phyloP scores from a whole-genome alignment of 1,140 invertebrate genomes.

The Dolichoris vasculosae region DNA sequence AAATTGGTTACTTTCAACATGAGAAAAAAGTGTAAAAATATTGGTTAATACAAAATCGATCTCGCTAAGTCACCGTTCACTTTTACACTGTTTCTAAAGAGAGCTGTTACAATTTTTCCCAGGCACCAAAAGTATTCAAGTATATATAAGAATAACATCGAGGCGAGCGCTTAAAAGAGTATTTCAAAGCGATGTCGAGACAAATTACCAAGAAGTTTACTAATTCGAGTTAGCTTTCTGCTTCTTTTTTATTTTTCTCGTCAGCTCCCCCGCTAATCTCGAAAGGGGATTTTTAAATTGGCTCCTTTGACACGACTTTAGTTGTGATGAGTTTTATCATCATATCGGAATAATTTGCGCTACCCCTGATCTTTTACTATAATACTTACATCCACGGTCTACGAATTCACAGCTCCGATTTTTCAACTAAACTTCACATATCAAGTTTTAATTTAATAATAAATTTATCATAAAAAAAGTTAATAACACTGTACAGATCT shows the following conservation, averaged over 20 bases:
- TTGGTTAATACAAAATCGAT: slow-evolving; percentile 37
- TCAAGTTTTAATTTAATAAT: background rate
- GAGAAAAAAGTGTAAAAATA: slow-evolving; percentile 31
- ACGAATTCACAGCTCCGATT: background rate
- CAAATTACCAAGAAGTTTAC: slow-evolving; percentile 71
- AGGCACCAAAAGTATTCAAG: background rate
- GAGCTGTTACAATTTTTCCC: background rate
- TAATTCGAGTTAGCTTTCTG: slow-evolving; percentile 57
- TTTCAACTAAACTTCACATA: background rate
- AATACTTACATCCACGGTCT: background rate
- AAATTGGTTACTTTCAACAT: background rate
- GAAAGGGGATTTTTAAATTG: slow-evolving; percentile 75
- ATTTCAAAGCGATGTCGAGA: slow-evolving; percentile 63
- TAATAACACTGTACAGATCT: background rate
- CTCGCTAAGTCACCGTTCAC: slow-evolving; percentile 38
- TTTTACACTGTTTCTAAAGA: background rate
- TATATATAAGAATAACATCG: slow-evolving; percentile 16
- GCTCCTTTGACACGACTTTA: slow-evolving; percentile 70
- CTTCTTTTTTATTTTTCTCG: slow-evolving; percentile 54
- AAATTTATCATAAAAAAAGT: background rate
- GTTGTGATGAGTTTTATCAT: slow-evolving; percentile 69
- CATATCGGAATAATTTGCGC: slow-evolving; percentile 72
- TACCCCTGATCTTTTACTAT: background rate
- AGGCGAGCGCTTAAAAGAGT: slow-evolving; percentile 61
- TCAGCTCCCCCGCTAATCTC: slow-evolving; percentile 67